Percentiles rank a stretch among this genome's conserved stretches.
phyloP scores from a whole-genome alignment of 2,888 invertebrate species.

The Lepeophtheirus nordmannii region DNA sequence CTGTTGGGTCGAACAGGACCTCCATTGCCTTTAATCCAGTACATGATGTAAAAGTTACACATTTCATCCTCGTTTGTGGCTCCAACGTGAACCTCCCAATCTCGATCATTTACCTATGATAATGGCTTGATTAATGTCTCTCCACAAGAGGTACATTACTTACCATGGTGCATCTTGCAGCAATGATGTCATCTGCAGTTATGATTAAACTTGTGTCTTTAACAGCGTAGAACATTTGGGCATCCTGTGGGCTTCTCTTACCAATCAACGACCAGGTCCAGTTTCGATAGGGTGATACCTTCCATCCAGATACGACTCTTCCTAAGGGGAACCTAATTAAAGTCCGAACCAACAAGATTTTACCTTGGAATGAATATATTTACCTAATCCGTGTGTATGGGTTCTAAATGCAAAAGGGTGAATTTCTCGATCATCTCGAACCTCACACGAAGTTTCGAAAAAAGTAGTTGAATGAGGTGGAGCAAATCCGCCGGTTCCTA shows the following conservation, averaged over 20 bases:
- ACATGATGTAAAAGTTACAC: conserved; percentile 92
- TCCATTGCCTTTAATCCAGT: conserved; percentile 54
- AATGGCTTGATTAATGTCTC: too few relatives aligned
- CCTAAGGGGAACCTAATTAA: conserved; percentile 38
- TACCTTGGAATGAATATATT: conserved; percentile 27
- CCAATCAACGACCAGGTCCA: conserved; percentile 64
- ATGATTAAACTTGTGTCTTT: conserved; percentile 46
- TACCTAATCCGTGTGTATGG: conserved; percentile 77
- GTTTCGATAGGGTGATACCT: conserved; percentile 42
- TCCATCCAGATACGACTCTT: conserved; percentile 66
- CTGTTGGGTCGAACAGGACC: conserved; percentile 29
- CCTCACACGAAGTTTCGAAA: conserved; percentile 78
- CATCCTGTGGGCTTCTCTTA: conserved; percentile 65
- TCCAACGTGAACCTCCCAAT: conserved; percentile 31
- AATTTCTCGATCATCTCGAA: conserved; percentile 61
- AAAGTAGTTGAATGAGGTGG: conserved; percentile 52
- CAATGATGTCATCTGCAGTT: conserved; percentile 53
- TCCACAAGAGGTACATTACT: conserved; percentile 38
- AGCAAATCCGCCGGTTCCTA: conserved; percentile 73
- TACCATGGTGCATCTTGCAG: conserved; percentile 81
- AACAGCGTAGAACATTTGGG: conserved; percentile 88
- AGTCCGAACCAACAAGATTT: not conserved
- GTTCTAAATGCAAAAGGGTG: conserved; percentile 90
- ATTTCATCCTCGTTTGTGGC: conserved; percentile 75
- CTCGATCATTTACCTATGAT: conserved; percentile 8